Evolutionary conservation across 2,797 vertebrate species (phyloP), one percentile per base, ranked within the genome.

Genomic region (Benthosema pterotum): DNA sequence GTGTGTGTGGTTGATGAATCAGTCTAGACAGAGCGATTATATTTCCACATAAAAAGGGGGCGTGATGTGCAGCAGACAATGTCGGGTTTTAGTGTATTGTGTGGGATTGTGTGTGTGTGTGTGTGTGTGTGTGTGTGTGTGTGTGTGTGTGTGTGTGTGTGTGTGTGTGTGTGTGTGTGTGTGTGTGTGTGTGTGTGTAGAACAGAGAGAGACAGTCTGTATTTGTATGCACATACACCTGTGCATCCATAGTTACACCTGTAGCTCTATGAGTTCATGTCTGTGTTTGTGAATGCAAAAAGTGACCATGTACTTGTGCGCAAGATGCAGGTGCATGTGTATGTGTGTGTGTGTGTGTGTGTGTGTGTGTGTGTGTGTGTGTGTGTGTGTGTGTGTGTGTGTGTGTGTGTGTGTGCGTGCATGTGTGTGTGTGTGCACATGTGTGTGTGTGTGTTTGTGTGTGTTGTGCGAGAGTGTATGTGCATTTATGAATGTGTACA

Each of bases 21-120:
- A 62, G 72, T 75, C 65, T 57, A 63, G 75, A 80, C 78, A 57
- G 60, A 32, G 49, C 22, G 69, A 70, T 74, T 78, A 72, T 72
- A 63, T 48, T 16, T 16, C 47, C 18, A 64, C 53, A 79, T 81
- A 69, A 79, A 80, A 69, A 18, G 28, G 43, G 28, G 43, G 45
- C 11, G 50, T 54, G 18, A 63, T 55, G 64, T 65, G 69, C 52
- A 69, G 52, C 57, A 67, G 48, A 61, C 50, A 56, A 18, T 19
- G 43, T 60, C 52, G 55, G 54, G 11, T 73, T 77, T 78, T 22
- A 49, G 38, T 71, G 54, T 17, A 25, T 28, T 3, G 5, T 51
- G 0, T 51, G 0, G 14, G 47, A 14, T 13, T 16, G 47, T 9
- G n/a, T 14, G n/a, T 11, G 32, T 11, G 4, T 47, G 0, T 48